These are phyloP conservation scores for Bettongia penicillata DNA, from an alignment of 2,113 vertebrate species.

Conservation along the genomic window DNA sequence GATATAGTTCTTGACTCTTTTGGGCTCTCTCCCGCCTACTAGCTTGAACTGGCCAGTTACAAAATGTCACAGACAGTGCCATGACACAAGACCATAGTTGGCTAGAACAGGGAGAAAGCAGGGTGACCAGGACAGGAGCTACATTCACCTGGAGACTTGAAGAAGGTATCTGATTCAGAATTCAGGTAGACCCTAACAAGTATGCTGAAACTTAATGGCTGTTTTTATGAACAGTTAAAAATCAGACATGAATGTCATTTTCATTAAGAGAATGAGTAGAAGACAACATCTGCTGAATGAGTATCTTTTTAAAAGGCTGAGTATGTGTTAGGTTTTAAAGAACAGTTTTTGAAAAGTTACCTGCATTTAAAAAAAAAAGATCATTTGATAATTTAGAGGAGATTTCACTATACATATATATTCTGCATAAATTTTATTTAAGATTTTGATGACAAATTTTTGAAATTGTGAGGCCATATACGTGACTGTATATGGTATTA, in stretches of 20 bases:
- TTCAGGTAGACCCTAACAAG: not conserved
- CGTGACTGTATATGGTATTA: conserved; percentile 24
- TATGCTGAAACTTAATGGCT: not conserved
- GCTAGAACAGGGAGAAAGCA: not conserved
- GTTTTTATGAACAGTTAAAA: not conserved
- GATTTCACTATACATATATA: not conserved
- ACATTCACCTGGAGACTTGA: not conserved
- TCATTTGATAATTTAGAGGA: not conserved
- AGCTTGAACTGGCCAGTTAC: not conserved
- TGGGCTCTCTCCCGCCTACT: not conserved
- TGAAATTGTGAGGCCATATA: not conserved
- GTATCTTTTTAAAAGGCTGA: conserved; percentile 16
- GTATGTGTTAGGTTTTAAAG: conserved; percentile 7
- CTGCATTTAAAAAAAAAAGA: not conserved
- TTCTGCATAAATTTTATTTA: not conserved
- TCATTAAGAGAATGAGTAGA: not conserved
- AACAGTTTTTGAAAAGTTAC: not conserved
- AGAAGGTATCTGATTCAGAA: conserved; percentile 5
- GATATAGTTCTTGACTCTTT: not conserved
- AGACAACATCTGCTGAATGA: not conserved
- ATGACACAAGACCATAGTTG: not conserved
- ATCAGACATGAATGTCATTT: not conserved
- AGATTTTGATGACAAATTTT: conserved; percentile 30
- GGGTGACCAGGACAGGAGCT: not conserved
- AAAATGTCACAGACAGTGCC: not conserved